Conservation (phyloP, 2,113 vertebrate genomes). For the Haplochromis burtoni region DNA sequence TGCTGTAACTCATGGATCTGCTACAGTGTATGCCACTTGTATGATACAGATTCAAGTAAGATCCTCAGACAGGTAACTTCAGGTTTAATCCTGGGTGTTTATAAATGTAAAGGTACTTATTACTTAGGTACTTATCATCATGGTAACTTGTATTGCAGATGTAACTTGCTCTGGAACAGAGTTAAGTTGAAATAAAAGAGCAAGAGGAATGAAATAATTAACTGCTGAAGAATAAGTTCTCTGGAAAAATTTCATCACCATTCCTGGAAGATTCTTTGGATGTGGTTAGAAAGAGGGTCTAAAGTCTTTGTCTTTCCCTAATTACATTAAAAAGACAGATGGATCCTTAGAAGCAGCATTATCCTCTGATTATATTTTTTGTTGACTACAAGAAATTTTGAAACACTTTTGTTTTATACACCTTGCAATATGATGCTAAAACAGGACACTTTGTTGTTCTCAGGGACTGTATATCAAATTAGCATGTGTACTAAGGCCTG, state of each 20-base stretch:
- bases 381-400: neutral
- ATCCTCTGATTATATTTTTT: neutral
- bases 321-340: neutral
- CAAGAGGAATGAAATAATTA: neutral
- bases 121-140: neutral
- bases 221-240: neutral
- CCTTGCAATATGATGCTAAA: neutral
- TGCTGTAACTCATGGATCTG: neutral
- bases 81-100: neutral
- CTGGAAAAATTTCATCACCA: neutral
- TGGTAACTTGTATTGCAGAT: neutral
- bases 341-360: neutral
- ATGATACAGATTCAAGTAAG: neutral
- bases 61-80: neutral
- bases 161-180: neutral
- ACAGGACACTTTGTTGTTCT: neutral
- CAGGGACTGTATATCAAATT: neutral
- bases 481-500: neutral
- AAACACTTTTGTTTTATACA: neutral
- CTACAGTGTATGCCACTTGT: neutral
- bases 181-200: neutral
- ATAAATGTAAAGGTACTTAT: neutral
- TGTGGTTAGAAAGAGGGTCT: neutral
- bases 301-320: neutral
- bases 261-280: neutral